Evolutionary conservation across 2,113 vertebrate genomes (phyloP).

Genomic region (Atrichornis clamosus): DNA sequence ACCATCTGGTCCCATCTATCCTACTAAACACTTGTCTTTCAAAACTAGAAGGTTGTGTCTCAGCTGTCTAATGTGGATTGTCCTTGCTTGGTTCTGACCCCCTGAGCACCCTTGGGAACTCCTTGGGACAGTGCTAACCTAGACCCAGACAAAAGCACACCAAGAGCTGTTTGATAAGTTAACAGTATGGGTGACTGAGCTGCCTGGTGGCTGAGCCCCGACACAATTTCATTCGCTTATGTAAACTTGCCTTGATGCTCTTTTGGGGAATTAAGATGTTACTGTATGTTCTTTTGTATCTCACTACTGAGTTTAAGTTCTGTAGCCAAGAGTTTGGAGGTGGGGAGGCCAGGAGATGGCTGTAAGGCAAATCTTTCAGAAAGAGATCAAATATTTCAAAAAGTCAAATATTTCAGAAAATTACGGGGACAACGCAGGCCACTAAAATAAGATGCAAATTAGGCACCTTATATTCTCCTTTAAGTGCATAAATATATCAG

Average conservation of each 20-base stretch:
- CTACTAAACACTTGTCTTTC: background rate
- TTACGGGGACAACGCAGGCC: background rate
- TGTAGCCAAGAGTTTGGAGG: background rate
- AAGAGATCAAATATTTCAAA: too few species aligned
- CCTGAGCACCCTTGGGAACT: background rate
- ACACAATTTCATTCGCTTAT: accelerated
- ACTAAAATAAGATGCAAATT: background rate
- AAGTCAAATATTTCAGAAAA: background rate
- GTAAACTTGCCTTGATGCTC: background rate
- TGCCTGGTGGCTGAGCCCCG: background rate
- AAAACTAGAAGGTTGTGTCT: background rate
- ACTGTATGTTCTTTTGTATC: background rate
- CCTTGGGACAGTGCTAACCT: background rate
- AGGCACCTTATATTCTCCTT: background rate
- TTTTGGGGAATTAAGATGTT: background rate
- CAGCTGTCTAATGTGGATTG: background rate
- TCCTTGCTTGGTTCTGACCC: background rate
- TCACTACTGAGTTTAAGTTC: accelerated
- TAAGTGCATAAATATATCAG: background rate
- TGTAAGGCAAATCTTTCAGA: background rate
- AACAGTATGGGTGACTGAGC: background rate
- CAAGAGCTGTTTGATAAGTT: background rate
- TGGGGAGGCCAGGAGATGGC: background rate
- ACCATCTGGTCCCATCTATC: background rate
- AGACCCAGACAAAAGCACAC: background rate